Evolutionary conservation across 2,797 vertebrate genomes (phyloP).

Genomic region (Tachyglossus aculeatus): DNA sequence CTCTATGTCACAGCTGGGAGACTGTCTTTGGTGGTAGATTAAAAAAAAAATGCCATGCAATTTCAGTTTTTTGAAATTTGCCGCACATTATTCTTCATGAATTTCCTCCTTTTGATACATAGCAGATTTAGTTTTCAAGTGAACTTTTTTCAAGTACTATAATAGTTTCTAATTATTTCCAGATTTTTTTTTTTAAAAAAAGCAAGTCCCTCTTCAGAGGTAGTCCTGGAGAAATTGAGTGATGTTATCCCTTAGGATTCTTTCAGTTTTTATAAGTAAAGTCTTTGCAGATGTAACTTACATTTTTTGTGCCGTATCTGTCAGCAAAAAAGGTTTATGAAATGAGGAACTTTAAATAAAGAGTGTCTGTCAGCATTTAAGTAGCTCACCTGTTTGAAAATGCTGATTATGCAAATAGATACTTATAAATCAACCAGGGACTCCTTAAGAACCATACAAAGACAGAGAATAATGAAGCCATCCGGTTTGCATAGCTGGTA

Average conservation of each 20-base stretch:
- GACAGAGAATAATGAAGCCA: conserved; percentile 3
- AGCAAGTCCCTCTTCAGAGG: conserved; percentile 37
- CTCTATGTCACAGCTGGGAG: conserved; percentile 42
- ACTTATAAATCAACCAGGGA: conserved; percentile 33
- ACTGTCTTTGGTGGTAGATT: conserved; percentile 47
- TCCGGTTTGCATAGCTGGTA: not conserved
- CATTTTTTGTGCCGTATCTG: conserved; percentile 75
- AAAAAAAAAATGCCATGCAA: conserved; percentile 47
- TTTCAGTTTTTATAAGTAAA: conserved; percentile 71
- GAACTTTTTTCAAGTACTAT: conserved; percentile 78
- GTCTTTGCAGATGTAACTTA: conserved; percentile 67
- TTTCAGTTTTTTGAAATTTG: conserved; percentile 39
- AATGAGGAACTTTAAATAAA: conserved; percentile 39
- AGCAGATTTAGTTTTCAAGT: conserved; percentile 79
- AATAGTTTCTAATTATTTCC: conserved; percentile 90
- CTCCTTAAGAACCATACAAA: conserved; percentile 33
- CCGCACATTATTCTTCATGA: conserved; percentile 53
- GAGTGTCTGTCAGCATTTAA: conserved; percentile 35
- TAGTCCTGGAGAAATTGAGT: conserved; percentile 70
- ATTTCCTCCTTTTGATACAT: conserved; percentile 76
- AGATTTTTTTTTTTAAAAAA: conserved; percentile 78
- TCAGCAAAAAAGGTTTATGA: conserved; percentile 60
- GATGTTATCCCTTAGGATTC: conserved; percentile 69
- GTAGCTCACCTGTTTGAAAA: conserved; percentile 37
- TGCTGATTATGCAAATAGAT: conserved; percentile 38